Conservation (phyloP, 1,140 invertebrate species). For the Thereuonema tuberculata region DNA sequence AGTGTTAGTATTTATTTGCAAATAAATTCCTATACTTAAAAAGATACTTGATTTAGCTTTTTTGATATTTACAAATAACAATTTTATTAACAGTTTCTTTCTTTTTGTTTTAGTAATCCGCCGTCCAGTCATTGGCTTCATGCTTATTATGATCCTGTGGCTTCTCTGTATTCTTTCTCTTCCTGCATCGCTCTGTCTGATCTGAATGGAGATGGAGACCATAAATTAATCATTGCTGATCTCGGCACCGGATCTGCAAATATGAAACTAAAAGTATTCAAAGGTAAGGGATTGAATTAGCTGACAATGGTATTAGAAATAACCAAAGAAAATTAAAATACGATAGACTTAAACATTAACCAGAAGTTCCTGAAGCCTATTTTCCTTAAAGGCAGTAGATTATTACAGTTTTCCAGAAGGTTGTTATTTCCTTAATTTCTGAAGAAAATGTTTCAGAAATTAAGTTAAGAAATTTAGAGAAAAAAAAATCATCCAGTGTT, state of each 20-base stretch:
- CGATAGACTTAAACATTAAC: not conserved
- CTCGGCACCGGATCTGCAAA: constrained; percentile 41
- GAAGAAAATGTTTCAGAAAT: not conserved
- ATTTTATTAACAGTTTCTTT: no score
- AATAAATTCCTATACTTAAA: no score
- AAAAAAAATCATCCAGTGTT: no score
- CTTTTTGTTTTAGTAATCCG: no score
- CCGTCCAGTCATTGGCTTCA: constrained; percentile 57
- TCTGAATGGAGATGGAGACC: constrained; percentile 63
- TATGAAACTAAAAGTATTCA: constrained; percentile 43
- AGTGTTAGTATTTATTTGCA: no score
- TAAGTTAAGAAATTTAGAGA: not conserved
- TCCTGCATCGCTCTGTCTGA: constrained; percentile 60
- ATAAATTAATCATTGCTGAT: constrained; percentile 60
- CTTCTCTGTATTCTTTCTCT: constrained; percentile 52
- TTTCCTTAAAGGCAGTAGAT: not conserved
- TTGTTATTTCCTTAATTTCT: not conserved
- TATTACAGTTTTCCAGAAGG: not conserved
- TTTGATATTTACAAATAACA: no score
- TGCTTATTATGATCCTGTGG: constrained; percentile 55
- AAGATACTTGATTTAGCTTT: no score
- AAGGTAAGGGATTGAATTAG: constrained; percentile 25
- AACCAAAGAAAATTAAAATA: not conserved
- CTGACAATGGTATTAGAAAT: not conserved
- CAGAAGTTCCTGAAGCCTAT: not conserved